Base-by-base conservation (phyloP, 1,140 invertebrate genomes). In the Drosophila nikananu region DNA sequence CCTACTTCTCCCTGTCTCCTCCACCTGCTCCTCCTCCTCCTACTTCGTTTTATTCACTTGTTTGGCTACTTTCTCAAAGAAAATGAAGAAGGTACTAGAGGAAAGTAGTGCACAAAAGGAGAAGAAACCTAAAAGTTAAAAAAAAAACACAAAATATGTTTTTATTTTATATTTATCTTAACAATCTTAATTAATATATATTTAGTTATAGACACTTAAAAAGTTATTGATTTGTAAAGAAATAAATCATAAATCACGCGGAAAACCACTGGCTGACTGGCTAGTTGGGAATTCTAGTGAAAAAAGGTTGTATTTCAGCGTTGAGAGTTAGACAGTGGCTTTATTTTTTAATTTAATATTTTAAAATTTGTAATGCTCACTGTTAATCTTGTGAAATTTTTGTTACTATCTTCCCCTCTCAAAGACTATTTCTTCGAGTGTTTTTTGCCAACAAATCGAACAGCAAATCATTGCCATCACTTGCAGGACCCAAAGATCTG, bases 401-500 rank as follows among this genome's bases (percentile, higher is more conserved):
- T 4, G 2, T 4, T 10, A 32, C 10, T 32, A 4, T 32, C 9
- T 5, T 35, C 0, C 32, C 32, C 32, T 35, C 13, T 35, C 3
- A 35, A 35, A 35, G 0, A 12, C 32, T 1, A 5, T 19, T 42
- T 65, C 62, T 60, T 30, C 10, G 5, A 30, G 10, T 52, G 25
- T 30, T 19, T 6, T 13, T 10, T 37, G n/a, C 23, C 32, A 9
- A 46, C 39, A 79, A 80, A 83, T 83, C 74, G 71, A 74, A 73
- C 51, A 62, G 72, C 75, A 84, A 84, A 84, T 84, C 81, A 84
- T 82, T 64, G 59, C 81, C 79, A 77, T 80, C 81, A 84, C 49
- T 80, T 55, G 39, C 63, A 71, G 63, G 37, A 71, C 27, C 48
- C 15, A 42, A 51, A 70, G 49, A 74, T 72, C 35, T 59, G 35